Percentiles rank a stretch among this genome's conserved stretches.
Conservation (phyloP, 2,888 invertebrate species). For the Brachyptera risi region DNA sequence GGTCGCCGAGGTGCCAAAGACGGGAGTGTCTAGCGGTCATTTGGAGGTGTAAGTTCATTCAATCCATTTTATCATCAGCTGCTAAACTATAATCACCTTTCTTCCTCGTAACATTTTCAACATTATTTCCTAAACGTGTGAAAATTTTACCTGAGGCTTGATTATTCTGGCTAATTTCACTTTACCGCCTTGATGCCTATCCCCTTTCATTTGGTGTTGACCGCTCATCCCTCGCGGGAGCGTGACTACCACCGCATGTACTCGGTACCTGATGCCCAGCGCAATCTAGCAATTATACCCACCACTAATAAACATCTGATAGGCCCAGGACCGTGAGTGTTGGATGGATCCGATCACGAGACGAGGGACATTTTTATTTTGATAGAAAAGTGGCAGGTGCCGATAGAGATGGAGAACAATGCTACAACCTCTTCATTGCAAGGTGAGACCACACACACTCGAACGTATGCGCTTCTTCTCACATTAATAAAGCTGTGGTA, state of each 20-base stretch:
- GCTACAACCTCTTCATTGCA: background rate
- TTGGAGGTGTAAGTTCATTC: too few species aligned
- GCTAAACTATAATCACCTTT: too few species aligned
- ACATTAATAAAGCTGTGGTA: constrained; percentile 25
- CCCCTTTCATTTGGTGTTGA: constrained; percentile 14
- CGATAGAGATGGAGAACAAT: constrained; percentile 13
- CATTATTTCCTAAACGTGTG: constrained; percentile 14
- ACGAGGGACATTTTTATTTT: constrained; percentile 25
- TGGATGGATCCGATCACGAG: too few species aligned
- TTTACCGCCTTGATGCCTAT: background rate
- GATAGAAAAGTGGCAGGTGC: constrained; percentile 29
- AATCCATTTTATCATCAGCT: background rate
- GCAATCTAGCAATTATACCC: constrained; percentile 2
- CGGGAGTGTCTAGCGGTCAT: background rate
- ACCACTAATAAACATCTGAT: background rate
- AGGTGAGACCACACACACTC: constrained; percentile 28
- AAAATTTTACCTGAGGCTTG: constrained; percentile 13
- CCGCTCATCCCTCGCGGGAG: background rate
- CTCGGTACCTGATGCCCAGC: background rate
- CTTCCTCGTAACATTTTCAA: background rate
- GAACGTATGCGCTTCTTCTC: constrained; percentile 10
- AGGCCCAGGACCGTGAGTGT: too few species aligned
- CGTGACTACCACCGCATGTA: background rate
- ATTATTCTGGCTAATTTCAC: constrained; percentile 18
- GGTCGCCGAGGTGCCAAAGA: background rate